Evolutionary conservation across 2,888 invertebrate genomes (phyloP).

Genomic region (Panorpa germanica): DNA sequence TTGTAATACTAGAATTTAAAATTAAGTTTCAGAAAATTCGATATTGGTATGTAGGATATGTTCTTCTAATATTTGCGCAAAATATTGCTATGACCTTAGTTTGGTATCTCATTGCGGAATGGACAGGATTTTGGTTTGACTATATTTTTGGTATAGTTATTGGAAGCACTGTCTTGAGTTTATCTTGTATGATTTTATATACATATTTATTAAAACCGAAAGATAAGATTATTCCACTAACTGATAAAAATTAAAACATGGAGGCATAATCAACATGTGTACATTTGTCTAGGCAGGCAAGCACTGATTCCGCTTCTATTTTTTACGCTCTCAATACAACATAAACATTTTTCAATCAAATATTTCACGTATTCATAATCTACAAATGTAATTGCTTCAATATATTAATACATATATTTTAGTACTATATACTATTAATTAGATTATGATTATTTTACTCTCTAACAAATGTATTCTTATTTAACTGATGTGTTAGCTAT

Average conservation of each 20-base stretch:
- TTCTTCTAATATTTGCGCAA: constrained; percentile 42
- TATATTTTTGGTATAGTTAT: constrained; percentile 43
- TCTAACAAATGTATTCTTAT: no score
- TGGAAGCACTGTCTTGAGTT: constrained; percentile 34
- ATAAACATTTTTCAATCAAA: no score
- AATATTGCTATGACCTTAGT: constrained; percentile 47
- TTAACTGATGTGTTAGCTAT: no score
- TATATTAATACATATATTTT: no score
- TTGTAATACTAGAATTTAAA: constrained; percentile 62
- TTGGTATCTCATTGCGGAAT: constrained; percentile 37
- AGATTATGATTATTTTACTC: no score
- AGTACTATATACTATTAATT: no score
- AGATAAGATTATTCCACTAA: constrained; percentile 28
- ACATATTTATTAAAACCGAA: constrained; percentile 41
- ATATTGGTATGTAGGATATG: constrained; percentile 48
- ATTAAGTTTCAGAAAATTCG: constrained; percentile 55
- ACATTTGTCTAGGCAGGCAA: no score
- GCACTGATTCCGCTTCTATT: no score
- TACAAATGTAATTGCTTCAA: no score
- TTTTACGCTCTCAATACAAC: no score
- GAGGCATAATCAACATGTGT: no score
- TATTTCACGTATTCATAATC: no score
- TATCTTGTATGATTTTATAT: constrained; percentile 41
- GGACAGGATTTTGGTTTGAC: constrained; percentile 50
- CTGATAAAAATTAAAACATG: constrained; percentile 12